Conservation (phyloP, 2,113 vertebrate species). For the Variabilichromis moorii region DNA sequence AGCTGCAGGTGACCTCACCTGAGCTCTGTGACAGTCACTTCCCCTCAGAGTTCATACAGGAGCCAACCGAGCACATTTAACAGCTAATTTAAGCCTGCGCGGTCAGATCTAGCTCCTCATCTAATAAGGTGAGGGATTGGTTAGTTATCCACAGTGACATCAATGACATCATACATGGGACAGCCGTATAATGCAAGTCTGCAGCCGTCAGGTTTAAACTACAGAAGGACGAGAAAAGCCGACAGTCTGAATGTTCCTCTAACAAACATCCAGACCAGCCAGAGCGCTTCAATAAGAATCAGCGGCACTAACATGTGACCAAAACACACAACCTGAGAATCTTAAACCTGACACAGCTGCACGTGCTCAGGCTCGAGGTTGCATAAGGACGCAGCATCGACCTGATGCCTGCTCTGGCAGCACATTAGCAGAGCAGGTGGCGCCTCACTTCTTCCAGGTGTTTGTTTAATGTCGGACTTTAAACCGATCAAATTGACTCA, state of each 20-base stretch:
- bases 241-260: not conserved
- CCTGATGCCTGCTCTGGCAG: not conserved
- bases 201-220: not conserved
- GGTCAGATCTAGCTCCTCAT: accelerated
- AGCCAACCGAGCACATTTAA: accelerated
- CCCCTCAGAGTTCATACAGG: not conserved
- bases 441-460: not conserved
- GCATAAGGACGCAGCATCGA: not conserved
- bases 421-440: not conserved
- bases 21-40: not conserved
- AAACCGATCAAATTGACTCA: not conserved
- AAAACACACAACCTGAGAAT: not conserved
- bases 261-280: not conserved
- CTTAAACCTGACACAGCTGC: not conserved
- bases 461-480: not conserved
- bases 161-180: not conserved
- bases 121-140: not conserved
- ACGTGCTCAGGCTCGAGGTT: not conserved
- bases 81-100: not conserved
- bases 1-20: not conserved
- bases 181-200: not conserved
- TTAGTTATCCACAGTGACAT: not conserved
- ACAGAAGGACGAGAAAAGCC: accelerated
- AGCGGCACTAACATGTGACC: not conserved
- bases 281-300: accelerated